phyloP scores from a whole-genome alignment of 2,113 vertebrate genomes.

The Struthidea cinerea region DNA sequence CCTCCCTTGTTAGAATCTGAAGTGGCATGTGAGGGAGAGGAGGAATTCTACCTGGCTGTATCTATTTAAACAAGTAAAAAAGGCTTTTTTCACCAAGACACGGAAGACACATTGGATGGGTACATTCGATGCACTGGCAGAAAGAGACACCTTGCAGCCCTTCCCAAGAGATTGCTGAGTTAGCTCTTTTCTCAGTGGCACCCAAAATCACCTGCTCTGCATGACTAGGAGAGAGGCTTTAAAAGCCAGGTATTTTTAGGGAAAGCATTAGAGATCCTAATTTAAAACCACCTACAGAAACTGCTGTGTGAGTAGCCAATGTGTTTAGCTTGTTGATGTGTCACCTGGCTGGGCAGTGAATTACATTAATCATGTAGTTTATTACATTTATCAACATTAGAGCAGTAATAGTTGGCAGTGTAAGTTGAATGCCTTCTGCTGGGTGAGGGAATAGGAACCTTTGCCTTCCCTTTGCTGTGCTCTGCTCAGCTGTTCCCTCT shows the following conservation, averaged over 20 bases:
- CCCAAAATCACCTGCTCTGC: background rate
- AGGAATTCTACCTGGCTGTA: background rate
- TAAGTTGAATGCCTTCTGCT: background rate
- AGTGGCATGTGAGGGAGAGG: background rate
- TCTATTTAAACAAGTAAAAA: background rate
- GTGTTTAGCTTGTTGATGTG: background rate
- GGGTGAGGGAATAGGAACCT: background rate
- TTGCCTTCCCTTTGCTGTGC: background rate
- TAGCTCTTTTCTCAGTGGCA: background rate
- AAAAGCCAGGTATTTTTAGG: background rate
- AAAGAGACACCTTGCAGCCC: accelerated
- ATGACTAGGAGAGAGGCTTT: background rate
- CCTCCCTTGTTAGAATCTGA: background rate
- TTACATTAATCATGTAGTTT: background rate
- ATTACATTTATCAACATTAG: background rate
- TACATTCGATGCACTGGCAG: accelerated
- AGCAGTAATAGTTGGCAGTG: too few species aligned
- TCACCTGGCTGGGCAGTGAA: background rate
- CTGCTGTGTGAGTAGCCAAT: background rate
- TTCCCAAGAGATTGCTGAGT: accelerated
- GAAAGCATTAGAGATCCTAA: background rate
- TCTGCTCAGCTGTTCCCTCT: background rate
- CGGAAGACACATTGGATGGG: accelerated
- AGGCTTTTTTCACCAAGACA: background rate
- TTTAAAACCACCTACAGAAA: background rate